Conservation (phyloP, 2,113 vertebrate genomes). For the Megaleporinus macrocephalus region DNA sequence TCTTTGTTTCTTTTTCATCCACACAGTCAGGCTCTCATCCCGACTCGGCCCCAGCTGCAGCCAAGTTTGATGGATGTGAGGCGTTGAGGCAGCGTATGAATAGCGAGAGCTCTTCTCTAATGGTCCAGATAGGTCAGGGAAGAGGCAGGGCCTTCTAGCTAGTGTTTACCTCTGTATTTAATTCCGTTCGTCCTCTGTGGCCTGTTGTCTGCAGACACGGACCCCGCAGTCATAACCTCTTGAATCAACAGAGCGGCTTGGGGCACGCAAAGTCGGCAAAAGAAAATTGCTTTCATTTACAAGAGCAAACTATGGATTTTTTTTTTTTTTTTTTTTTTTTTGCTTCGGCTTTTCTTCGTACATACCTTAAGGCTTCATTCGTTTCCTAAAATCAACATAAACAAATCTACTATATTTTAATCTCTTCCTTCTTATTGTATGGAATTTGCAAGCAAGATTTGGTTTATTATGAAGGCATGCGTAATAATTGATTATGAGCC, state of each 20-base stretch:
- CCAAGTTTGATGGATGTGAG: conserved; percentile 67
- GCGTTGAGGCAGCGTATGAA: conserved; percentile 49
- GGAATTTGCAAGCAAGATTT: conserved; percentile 47
- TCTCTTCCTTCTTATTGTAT: conserved; percentile 40
- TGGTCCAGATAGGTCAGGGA: conserved; percentile 43
- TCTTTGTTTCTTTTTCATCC: conserved; percentile 61
- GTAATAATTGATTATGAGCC: conserved; percentile 57
- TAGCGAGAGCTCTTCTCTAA: conserved; percentile 52
- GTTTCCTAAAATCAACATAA: conserved; percentile 61
- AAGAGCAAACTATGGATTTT: conserved; percentile 69
- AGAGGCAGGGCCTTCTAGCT: conserved; percentile 30
- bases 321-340: conserved; percentile 58
- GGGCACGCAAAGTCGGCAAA: conserved; percentile 54
- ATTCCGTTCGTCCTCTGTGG: conserved; percentile 42
- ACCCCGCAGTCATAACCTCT: conserved; percentile 59
- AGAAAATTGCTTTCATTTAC: conserved; percentile 73
- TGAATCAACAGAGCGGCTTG: conserved; percentile 70
- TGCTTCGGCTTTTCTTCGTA: conserved; percentile 51
- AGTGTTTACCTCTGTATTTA: conserved; percentile 51
- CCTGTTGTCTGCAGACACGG: conserved; percentile 45
- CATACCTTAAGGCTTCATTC: conserved; percentile 55
- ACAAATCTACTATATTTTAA: conserved; percentile 45
- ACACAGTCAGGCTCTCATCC: conserved; percentile 46
- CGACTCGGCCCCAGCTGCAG: conserved; percentile 29
- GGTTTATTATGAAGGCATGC: conserved; percentile 56